Conservation (phyloP, 30 jellyfish, hydroid and myxozoan genomes). For the Chironex yamaguchii region DNA sequence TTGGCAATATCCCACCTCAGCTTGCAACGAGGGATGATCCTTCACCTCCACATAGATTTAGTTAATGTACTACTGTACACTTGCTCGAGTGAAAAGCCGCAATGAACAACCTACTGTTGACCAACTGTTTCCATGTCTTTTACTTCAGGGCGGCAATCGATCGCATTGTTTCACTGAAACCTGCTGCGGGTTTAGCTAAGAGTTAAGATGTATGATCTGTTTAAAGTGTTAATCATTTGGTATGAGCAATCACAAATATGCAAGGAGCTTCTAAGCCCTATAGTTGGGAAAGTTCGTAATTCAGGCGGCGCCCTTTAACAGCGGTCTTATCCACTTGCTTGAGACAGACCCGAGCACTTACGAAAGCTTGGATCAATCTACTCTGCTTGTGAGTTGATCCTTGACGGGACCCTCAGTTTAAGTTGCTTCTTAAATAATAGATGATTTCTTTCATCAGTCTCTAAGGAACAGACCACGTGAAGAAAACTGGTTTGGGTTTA, state of each 20-base stretch:
- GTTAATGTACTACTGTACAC: too few relatives aligned
- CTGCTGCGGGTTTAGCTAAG: not conserved
- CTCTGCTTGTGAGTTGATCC: not conserved
- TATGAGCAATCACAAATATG: not conserved
- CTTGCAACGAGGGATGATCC: too few relatives aligned
- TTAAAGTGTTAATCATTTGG: not conserved
- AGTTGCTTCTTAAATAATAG: too few relatives aligned
- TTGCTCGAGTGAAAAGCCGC: too few relatives aligned
- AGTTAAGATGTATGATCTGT: not conserved
- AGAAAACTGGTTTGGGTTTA: not conserved
- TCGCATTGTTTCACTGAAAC: not conserved
- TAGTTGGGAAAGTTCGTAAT: not conserved
- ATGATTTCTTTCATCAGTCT: not conserved
- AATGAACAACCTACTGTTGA: too few relatives aligned
- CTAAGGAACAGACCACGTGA: not conserved
- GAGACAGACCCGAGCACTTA: not conserved
- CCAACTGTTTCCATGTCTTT: too few relatives aligned
- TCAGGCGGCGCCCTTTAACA: not conserved
- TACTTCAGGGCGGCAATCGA: too few relatives aligned
- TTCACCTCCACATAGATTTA: not conserved
- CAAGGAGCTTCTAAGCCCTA: not conserved
- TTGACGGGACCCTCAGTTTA: not conserved
- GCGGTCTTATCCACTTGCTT: not conserved
- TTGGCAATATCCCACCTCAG: too few relatives aligned
- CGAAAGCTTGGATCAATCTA: not conserved